phyloP scores from a whole-genome alignment of 2,888 invertebrate genomes.

The Cephus rjabovi region DNA sequence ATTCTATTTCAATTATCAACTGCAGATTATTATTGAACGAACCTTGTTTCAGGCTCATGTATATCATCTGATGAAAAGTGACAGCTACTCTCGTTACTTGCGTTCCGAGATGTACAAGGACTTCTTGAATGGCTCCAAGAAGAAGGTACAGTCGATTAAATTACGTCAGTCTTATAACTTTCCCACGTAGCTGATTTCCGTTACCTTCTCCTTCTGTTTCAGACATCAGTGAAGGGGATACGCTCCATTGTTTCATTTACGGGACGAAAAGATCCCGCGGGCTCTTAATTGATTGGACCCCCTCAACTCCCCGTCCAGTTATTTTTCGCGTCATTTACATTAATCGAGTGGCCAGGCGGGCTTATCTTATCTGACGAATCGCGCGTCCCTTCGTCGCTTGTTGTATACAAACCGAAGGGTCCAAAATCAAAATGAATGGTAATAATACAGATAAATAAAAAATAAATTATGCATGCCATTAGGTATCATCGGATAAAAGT shows the following conservation, averaged over 20 bases:
- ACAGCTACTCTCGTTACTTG: constrained; percentile 97
- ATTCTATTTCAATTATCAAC: not conserved
- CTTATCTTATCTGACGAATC: not conserved
- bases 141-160: constrained; percentile 78
- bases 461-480: not conserved
- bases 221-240: constrained; percentile 89
- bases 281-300: constrained; percentile 49
- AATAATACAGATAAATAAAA: not conserved
- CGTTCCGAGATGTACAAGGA: constrained; percentile 99
- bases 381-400: not conserved
- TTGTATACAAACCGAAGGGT: not conserved
- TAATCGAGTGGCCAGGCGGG: not conserved
- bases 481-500: not conserved
- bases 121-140: constrained; percentile 93
- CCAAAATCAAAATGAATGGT: not conserved
- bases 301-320: not conserved
- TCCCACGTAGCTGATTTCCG: constrained; percentile 20
- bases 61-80: constrained; percentile 99
- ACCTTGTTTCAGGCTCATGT: constrained; percentile 86
- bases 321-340: not conserved
- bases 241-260: constrained; percentile 87
- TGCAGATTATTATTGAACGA: not conserved
- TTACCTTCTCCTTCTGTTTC: constrained; percentile 63
- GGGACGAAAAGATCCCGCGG: constrained; percentile 75
- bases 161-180: constrained; percentile 25